phyloP scores from a whole-genome alignment of 30 jellyfish, hydroid and myxozoan species.

The Aurelia aurita complex sp. Pacific region DNA sequence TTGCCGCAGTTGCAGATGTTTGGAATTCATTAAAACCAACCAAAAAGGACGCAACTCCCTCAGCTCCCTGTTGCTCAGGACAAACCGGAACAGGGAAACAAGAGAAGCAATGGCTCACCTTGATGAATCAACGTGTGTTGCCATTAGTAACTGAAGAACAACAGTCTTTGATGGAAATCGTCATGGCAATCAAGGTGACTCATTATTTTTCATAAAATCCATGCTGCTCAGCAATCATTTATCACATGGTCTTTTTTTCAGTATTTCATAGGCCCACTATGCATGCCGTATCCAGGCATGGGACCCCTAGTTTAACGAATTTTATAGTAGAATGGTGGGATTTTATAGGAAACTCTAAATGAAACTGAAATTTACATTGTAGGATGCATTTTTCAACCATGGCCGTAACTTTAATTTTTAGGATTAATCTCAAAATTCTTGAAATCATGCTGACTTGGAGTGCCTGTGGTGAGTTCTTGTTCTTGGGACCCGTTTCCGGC shows the following conservation, averaged over 20 bases:
- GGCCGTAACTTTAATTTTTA: too few relatives aligned
- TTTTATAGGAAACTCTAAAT: too few relatives aligned
- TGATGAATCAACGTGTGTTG: slow-evolving; percentile 58
- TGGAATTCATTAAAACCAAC: slow-evolving; percentile 63
- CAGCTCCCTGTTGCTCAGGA: neutral
- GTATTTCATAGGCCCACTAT: too few relatives aligned
- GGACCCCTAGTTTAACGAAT: too few relatives aligned
- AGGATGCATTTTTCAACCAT: too few relatives aligned
- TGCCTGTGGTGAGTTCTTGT: too few relatives aligned
- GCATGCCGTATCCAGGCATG: too few relatives aligned
- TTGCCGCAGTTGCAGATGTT: slow-evolving; percentile 95
- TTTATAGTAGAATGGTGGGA: too few relatives aligned
- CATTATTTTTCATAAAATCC: neutral
- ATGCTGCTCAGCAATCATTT: neutral
- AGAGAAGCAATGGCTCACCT: slow-evolving; percentile 79
- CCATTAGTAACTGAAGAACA: slow-evolving; percentile 75
- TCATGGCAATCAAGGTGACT: slow-evolving; percentile 82
- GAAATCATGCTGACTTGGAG: too few relatives aligned
- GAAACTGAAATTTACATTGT: too few relatives aligned
- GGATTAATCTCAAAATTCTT: too few relatives aligned
- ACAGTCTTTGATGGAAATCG: slow-evolving; percentile 64
- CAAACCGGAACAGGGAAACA: slow-evolving; percentile 2
- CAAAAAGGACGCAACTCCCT: neutral
- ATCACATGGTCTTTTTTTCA: neutral
- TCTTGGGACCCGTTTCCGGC: too few relatives aligned